Evolutionary conservation across 2,888 invertebrate species (phyloP).

Genomic region (Geophilus truncorum): DNA sequence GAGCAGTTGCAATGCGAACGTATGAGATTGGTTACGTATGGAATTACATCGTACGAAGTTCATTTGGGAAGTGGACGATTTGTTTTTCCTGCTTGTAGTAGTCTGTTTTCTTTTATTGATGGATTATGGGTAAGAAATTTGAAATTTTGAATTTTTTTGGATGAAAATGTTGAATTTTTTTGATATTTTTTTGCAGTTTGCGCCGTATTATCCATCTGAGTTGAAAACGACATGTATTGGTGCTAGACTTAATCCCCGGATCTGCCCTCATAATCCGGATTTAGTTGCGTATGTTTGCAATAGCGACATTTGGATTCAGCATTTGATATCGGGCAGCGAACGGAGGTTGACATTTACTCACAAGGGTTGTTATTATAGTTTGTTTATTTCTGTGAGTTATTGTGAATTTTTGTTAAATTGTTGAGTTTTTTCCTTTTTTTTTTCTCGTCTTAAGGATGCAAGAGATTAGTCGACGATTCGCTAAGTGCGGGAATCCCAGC

Average conservation of each 20-base stretch:
- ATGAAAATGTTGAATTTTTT: not conserved
- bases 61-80: constrained; percentile 75
- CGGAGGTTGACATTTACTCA: constrained; percentile 66
- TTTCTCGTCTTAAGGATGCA: constrained; percentile 52
- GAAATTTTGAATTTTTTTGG: not conserved
- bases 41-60: constrained; percentile 84
- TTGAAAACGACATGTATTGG: constrained; percentile 55
- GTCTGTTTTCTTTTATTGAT: constrained; percentile 65
- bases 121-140: not conserved
- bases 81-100: constrained; percentile 84
- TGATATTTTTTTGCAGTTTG: constrained; percentile 34
- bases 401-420: not conserved
- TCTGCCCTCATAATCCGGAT: constrained; percentile 72
- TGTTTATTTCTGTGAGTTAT: not conserved
- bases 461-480: constrained; percentile 69
- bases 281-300: constrained; percentile 85
- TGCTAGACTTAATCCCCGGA: constrained; percentile 72
- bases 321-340: constrained; percentile 55
- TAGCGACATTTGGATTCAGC: constrained; percentile 85
- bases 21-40: constrained; percentile 81
- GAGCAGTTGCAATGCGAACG: constrained; percentile 87
- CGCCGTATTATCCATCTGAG: constrained; percentile 47
- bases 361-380: constrained; percentile 51
- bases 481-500: constrained; percentile 91
- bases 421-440: not conserved